Evolutionary conservation across 1,140 invertebrate genomes (phyloP).

Genomic region (Brevipalpus yothersi): DNA sequence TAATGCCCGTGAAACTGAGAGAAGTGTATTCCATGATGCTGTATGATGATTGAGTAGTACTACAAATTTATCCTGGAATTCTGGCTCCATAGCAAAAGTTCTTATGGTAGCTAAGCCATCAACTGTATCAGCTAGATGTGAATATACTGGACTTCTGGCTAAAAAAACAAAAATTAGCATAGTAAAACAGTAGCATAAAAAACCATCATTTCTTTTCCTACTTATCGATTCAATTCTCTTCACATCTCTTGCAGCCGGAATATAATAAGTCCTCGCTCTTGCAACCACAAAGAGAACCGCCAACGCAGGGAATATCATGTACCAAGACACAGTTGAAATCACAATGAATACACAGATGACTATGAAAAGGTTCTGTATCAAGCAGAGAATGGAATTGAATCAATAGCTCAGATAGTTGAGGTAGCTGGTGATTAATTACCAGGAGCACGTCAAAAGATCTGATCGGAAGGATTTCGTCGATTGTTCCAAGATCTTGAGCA

Average conservation of each 20-base stretch:
- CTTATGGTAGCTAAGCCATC: slow-evolving; percentile 70
- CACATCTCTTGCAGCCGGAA: slow-evolving; percentile 51
- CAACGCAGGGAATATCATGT: slow-evolving; percentile 36
- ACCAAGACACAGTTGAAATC: not conserved
- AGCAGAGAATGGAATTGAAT: slow-evolving; percentile 12
- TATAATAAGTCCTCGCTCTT: slow-evolving; percentile 43
- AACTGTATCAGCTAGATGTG: slow-evolving; percentile 60
- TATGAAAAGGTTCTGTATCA: not conserved
- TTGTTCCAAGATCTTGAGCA: slow-evolving; percentile 10
- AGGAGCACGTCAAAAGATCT: slow-evolving; percentile 33
- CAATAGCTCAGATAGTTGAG: not conserved
- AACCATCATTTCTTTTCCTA: too few species aligned
- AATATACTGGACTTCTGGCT: slow-evolving; percentile 41
- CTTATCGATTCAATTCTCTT: slow-evolving; percentile 60
- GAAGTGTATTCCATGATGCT: slow-evolving; percentile 40
- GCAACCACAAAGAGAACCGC: slow-evolving; percentile 42
- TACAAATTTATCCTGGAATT: slow-evolving; percentile 36
- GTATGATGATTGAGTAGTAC: slow-evolving; percentile 35
- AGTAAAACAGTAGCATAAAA: too few species aligned
- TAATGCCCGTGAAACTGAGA: slow-evolving; percentile 54
- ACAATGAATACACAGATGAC: not conserved
- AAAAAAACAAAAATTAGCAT: not conserved
- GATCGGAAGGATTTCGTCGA: slow-evolving; percentile 29
- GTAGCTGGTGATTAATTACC: slow-evolving; percentile 15
- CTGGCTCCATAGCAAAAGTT: slow-evolving; percentile 41